Conservation (phyloP, 2,888 invertebrate species). For the Philopedon plagiatum region DNA sequence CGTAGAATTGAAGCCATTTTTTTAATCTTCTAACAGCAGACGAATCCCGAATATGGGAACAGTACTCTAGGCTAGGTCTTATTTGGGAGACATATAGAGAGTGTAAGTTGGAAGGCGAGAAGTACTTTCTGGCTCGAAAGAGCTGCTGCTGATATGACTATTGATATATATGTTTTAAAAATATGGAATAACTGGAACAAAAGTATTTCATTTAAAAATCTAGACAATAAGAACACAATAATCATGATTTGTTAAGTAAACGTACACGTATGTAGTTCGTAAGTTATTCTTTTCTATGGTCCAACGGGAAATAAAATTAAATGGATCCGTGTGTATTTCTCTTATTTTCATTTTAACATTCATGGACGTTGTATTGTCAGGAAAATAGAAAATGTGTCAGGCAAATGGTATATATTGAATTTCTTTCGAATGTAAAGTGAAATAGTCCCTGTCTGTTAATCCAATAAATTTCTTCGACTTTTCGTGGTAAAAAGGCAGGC, state of each 20-base stretch:
- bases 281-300: conserved; percentile 1
- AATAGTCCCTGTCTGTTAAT: conserved; percentile 53
- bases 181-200: too few relatives aligned
- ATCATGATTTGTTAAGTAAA: neutral
- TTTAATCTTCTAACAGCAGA: too few relatives aligned
- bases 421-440: conserved; percentile 53
- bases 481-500: conserved; percentile 49
- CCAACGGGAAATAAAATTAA: conserved; percentile 40
- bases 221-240: neutral
- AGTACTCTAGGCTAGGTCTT: too few relatives aligned
- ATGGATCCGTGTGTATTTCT: conserved; percentile 43
- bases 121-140: too few relatives aligned
- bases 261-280: neutral
- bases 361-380: conserved; percentile 52
- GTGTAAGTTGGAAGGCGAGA: too few relatives aligned
- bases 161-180: too few relatives aligned
- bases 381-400: conserved; percentile 53
- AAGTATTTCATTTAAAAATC: neutral
- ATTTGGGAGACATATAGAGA: too few relatives aligned
- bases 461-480: conserved; percentile 52
- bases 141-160: too few relatives aligned
- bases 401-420: conserved; percentile 53
- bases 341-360: conserved; percentile 49
- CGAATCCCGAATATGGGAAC: too few relatives aligned
- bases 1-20: too few relatives aligned